Evolutionary conservation across 1,140 invertebrate genomes (phyloP).

Genomic region (Drosophila rhopaloa): DNA sequence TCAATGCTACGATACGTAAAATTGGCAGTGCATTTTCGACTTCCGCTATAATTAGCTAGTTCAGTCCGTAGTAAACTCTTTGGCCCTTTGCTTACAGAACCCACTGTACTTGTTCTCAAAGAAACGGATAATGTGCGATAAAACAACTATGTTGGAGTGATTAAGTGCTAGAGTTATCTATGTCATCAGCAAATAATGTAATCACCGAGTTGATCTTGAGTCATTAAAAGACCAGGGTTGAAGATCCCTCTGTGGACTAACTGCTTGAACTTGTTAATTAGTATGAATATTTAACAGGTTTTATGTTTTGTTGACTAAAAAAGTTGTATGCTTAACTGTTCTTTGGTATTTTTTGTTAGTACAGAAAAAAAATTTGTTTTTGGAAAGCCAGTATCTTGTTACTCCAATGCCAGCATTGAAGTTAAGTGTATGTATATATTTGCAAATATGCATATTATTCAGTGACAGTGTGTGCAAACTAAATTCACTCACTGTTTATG

Average conservation of each 20-base stretch:
- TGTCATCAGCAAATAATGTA: conserved; percentile 31
- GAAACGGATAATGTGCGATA: conserved; percentile 27
- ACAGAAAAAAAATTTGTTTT: not conserved
- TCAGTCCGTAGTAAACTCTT: conserved; percentile 2
- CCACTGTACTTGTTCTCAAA: conserved; percentile 17
- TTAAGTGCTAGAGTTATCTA: conserved; percentile 31
- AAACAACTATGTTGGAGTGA: conserved; percentile 6
- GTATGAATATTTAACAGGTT: conserved; percentile 2
- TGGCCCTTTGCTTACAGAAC: conserved; percentile 14
- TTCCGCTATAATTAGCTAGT: conserved; percentile 66
- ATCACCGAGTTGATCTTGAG: conserved; percentile 32
- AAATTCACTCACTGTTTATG: conserved; percentile 9
- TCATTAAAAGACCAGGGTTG: conserved; percentile 4
- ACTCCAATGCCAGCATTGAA: conserved; percentile 25
- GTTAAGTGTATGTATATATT: not conserved
- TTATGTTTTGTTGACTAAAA: not conserved
- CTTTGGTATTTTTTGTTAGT: no score
- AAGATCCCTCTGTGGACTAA: conserved; percentile 13
- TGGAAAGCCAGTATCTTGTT: conserved; percentile 10
- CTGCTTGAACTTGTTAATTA: conserved; percentile 15
- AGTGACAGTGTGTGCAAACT: not conserved
- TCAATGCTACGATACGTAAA: conserved; percentile 56
- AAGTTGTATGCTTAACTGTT: not conserved
- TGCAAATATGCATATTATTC: conserved; percentile 17
- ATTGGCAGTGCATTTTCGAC: conserved; percentile 55